Evolutionary conservation across 2,888 invertebrate genomes (phyloP).

Genomic region (Xestia c-nigrum): DNA sequence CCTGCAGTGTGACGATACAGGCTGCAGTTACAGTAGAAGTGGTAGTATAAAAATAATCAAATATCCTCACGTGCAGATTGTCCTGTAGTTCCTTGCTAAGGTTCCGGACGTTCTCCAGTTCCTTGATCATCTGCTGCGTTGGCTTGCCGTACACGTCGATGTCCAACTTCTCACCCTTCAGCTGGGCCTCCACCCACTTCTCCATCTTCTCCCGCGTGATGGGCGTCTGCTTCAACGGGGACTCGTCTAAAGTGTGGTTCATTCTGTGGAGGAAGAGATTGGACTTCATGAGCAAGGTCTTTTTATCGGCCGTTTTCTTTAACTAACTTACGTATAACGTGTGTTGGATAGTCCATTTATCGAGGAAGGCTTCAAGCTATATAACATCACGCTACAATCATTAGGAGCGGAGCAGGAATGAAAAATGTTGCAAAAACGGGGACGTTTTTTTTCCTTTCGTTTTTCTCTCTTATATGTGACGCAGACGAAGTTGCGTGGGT

Average conservation of each 20-base stretch:
- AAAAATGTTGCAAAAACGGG: too few species aligned
- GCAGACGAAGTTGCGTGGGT: too few species aligned
- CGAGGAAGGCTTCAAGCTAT: too few species aligned
- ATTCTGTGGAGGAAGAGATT: constrained; percentile 68
- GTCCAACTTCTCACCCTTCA: constrained; percentile 75
- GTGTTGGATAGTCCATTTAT: too few species aligned
- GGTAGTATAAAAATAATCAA: neutral
- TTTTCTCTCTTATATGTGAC: too few species aligned
- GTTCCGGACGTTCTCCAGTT: constrained; percentile 83
- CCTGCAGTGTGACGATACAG: neutral
- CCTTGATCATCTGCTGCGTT: constrained; percentile 78
- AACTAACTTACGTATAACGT: too few species aligned
- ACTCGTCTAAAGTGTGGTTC: constrained; percentile 71
- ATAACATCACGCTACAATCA: too few species aligned
- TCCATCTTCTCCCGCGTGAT: constrained; percentile 79
- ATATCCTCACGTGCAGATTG: constrained; percentile 79
- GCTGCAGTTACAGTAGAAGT: neutral
- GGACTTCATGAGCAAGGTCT: neutral
- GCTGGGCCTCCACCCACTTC: constrained; percentile 80
- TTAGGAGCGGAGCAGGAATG: too few species aligned
- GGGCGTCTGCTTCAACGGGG: constrained; percentile 70
- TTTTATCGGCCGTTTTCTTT: too few species aligned
- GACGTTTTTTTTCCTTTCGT: too few species aligned
- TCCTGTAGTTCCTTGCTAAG: constrained; percentile 85
- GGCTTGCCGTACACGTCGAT: constrained; percentile 85